These are phyloP conservation scores for Xiphophorus birchmanni DNA, from an alignment of 2,797 vertebrate genomes.

Conservation along the genomic window DNA sequence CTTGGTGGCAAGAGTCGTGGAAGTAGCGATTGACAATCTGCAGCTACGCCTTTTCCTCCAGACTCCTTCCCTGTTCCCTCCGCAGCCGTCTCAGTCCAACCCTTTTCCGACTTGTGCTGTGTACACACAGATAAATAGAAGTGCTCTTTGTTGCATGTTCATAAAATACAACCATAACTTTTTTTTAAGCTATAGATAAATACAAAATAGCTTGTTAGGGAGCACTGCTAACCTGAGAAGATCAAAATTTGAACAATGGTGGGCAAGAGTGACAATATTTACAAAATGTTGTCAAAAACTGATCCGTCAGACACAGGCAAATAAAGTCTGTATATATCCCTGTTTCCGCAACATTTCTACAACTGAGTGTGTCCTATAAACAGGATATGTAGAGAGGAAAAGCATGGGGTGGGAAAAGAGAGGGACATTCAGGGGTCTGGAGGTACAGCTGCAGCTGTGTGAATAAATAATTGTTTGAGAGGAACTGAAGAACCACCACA, in stretches of 20 bases:
- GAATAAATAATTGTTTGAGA: constrained; percentile 52
- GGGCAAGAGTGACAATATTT: constrained; percentile 44
- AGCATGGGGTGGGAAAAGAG: constrained; percentile 71
- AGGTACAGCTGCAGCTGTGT: constrained; percentile 43
- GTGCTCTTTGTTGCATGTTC: constrained; percentile 20
- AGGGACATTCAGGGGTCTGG: constrained; percentile 33
- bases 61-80: constrained; percentile 76
- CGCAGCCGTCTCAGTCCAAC: constrained; percentile 59
- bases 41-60: constrained; percentile 80
- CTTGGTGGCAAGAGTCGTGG: constrained; percentile 51
- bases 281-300: constrained; percentile 39
- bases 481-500: constrained; percentile 35
- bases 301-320: constrained; percentile 25
- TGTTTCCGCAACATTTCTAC: constrained; percentile 70
- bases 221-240: constrained; percentile 7
- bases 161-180: constrained; percentile 12
- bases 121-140: constrained; percentile 43
- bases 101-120: constrained; percentile 66
- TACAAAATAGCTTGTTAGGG: not conserved
- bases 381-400: constrained; percentile 81
- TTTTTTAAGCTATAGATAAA: not conserved
- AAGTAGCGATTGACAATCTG: constrained; percentile 58
- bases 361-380: constrained; percentile 70
- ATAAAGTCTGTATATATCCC: constrained; percentile 44
- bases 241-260: constrained; percentile 4